Evolutionary conservation across 1,140 invertebrate genomes (phyloP).

Genomic region (Nasonia longicornis): DNA sequence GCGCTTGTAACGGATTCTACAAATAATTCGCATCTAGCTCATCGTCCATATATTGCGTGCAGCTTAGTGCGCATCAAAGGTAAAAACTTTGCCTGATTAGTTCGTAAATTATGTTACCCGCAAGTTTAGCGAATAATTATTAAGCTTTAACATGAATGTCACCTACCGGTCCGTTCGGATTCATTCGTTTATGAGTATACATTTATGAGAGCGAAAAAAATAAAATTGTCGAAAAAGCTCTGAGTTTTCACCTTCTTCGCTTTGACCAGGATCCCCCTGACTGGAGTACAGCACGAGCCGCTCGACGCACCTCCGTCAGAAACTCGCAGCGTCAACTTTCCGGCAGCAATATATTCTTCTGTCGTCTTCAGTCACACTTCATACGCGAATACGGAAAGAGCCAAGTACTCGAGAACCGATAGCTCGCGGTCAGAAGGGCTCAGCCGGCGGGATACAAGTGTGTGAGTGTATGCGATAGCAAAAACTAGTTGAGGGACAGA

Average conservation of each 20-base stretch:
- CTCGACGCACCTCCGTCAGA: neutral
- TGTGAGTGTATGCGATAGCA: neutral
- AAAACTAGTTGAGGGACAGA: neutral
- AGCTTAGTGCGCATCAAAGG: neutral
- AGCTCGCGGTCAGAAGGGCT: neutral
- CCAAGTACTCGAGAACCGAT: neutral
- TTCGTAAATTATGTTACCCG: neutral
- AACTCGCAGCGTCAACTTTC: neutral
- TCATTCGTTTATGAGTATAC: no score
- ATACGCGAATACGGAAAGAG: neutral
- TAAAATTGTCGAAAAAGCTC: neutral
- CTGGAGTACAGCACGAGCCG: neutral
- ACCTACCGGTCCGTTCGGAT: no score
- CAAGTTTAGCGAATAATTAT: neutral
- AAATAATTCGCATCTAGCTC: neutral
- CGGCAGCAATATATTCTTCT: neutral
- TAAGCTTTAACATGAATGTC: neutral
- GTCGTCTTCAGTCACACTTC: neutral
- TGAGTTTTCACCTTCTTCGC: neutral
- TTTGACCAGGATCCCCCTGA: neutral
- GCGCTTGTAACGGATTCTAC: neutral
- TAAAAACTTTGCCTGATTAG: neutral
- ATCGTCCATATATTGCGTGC: neutral
- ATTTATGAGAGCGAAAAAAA: no score
- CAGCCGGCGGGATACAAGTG: neutral